Conservation (phyloP, 1,140 invertebrate species). For the Agrypnia vestita region DNA sequence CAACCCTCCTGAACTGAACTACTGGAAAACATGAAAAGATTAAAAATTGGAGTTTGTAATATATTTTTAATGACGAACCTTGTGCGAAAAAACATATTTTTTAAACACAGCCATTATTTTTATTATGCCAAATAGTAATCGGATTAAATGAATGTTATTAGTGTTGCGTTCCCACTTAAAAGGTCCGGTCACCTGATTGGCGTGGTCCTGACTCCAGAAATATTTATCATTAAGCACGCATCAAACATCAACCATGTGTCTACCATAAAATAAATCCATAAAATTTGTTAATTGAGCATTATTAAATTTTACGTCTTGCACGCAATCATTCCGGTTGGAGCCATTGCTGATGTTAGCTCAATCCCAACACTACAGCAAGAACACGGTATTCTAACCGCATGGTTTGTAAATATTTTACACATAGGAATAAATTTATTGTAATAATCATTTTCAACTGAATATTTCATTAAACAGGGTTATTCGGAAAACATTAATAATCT, state of each 20-base stretch:
- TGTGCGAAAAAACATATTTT: no score
- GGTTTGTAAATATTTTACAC: not conserved
- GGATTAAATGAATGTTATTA: not conserved
- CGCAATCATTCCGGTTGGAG: constrained; percentile 51
- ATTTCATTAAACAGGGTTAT: no score
- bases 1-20: no score
- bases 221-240: constrained; percentile 38
- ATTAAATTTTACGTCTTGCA: constrained; percentile 54
- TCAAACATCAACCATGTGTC: constrained; percentile 58
- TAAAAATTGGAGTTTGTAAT: no score
- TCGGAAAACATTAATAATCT: no score
- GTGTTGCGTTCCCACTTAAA: not conserved
- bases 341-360: constrained; percentile 43
- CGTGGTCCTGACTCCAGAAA: constrained; percentile 13
- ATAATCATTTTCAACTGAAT: no score
- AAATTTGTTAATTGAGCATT: constrained; percentile 61
- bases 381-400: not conserved
- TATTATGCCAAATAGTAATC: not conserved
- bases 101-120: no score
- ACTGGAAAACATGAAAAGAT: no score
- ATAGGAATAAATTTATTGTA: no score
- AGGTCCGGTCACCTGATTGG: constrained; percentile 30
- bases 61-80: no score
- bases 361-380: constrained; percentile 9
- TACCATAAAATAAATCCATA: constrained; percentile 60